Conservation (phyloP, 2,113 vertebrate species). For the Polypterus bichir region DNA sequence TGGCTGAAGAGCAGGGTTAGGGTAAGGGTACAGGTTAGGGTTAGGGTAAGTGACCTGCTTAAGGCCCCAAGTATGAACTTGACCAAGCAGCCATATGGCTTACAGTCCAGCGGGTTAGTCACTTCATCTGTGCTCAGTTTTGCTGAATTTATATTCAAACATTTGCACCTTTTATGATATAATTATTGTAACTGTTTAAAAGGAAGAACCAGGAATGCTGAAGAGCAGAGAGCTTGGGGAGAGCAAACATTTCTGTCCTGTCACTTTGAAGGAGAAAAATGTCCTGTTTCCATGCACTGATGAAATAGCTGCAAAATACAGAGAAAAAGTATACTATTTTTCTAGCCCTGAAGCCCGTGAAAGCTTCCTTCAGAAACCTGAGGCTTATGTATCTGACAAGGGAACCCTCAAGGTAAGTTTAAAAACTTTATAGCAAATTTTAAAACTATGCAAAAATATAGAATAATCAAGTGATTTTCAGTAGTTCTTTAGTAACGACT, state of each 20-base stretch:
- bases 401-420: conserved; percentile 62
- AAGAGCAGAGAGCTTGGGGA: conserved; percentile 60
- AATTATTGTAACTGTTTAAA: too few species aligned
- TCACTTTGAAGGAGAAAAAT: conserved; percentile 66
- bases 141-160: too few species aligned
- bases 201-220: too few species aligned
- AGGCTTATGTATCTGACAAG: conserved; percentile 53
- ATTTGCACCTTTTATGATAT: too few species aligned
- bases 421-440: background rate
- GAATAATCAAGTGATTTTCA: too few species aligned
- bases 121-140: too few species aligned
- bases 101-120: too few species aligned
- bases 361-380: conserved; percentile 64
- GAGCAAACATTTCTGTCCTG: conserved; percentile 77
- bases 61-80: too few species aligned
- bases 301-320: conserved; percentile 66
- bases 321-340: conserved; percentile 74
- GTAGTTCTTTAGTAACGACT: too few species aligned
- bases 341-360: conserved; percentile 57
- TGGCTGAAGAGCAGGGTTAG: conserved; percentile 45
- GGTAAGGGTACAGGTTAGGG: conserved; percentile 26
- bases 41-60: too few species aligned
- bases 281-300: conserved; percentile 55
- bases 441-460: too few species aligned
- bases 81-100: too few species aligned